A percentile compares a stretch with the other conserved stretches of the same genome.
phyloP scores from a whole-genome alignment of 92 coral and sea anemone species.

The Virgularia gustaviana region DNA sequence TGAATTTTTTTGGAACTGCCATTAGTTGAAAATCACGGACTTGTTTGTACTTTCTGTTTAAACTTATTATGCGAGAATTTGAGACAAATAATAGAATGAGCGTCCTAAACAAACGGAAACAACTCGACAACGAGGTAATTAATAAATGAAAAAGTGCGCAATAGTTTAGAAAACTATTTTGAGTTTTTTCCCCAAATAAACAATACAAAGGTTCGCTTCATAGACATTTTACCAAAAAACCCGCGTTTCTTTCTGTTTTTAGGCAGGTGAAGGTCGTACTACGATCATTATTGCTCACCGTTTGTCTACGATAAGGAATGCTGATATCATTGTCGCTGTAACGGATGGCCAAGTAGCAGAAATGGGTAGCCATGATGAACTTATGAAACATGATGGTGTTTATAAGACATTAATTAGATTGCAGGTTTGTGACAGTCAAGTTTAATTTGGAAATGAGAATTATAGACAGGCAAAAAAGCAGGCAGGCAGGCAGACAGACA shows the following conservation, averaged over 20 bases:
- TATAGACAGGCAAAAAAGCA: neutral
- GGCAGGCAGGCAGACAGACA: neutral
- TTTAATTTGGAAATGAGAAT: neutral
- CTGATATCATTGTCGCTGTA: conserved; percentile 79
- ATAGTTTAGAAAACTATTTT: too few species aligned
- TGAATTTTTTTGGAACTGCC: too few species aligned
- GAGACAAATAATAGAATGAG: too few species aligned
- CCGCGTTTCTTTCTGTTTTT: neutral
- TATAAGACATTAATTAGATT: conserved; percentile 79
- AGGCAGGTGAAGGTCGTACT: conserved; percentile 99
- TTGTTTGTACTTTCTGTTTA: too few species aligned
- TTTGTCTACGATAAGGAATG: conserved; percentile 81
- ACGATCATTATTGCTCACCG: conserved; percentile 97
- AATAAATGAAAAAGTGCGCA: too few species aligned
- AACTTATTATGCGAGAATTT: too few species aligned
- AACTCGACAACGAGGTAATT: too few species aligned
- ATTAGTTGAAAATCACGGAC: too few species aligned
- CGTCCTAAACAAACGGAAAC: too few species aligned
- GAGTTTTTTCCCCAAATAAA: too few species aligned
- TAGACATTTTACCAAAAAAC: neutral
- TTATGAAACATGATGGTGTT: conserved; percentile 78
- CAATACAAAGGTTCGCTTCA: too few species aligned
- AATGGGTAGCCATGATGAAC: conserved; percentile 77
- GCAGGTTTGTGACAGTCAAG: conserved; percentile 79
- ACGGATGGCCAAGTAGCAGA: conserved; percentile 84